Evolutionary conservation across 1,140 invertebrate genomes (phyloP), one percentile per base, ranked within the genome.

Genomic region (Drosophila kanapiae): DNA sequence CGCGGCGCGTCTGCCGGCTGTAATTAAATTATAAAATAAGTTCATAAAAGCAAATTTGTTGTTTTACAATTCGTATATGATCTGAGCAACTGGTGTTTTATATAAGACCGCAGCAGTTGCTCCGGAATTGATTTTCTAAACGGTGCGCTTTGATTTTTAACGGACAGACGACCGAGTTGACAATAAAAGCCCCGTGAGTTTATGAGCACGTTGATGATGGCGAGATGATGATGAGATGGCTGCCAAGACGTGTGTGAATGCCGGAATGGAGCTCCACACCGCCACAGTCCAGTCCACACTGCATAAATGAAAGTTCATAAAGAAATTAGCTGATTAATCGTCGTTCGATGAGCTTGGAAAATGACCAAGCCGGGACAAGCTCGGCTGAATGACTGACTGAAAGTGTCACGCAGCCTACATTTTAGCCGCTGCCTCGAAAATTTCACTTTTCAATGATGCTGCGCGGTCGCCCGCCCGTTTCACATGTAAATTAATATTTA

Each of bases 401-500:
- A 88, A 88, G 85, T 88, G 85, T 88, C 85, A 88, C 85, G 86
- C 78, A 90, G 85, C 85, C 85, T 85, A 90, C 86, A 88, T 90
- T 82, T 88, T 63, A 84, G 63, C 58, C 63, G 51, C 47, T 69
- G 59, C 64, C 74, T 64, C 70, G 64, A 90, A 88, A 88, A 85
- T 88, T 88, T 88, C 85, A 88, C 85, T 88, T 88, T 88, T 88
- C 85, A 88, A 88, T 85, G 86, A 90, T 90, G 86, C 80, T 87
- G 70, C 45, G 35, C 54, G 16, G 14, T 29, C 40, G 48, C 60
- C 43, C 47, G 60, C 33, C 71, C 74, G 69, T 79, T 91, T 86
- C 88, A 90, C 62, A 91, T 91, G 90, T 91, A 91, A 91, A 91
- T 91, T 88, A 91, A 90, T 90, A 81, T 90, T 90, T 91, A 91